These are phyloP conservation scores for Darevskia nairensis DNA, from an alignment of 2,797 vertebrate species.

Conservation along the genomic window DNA sequence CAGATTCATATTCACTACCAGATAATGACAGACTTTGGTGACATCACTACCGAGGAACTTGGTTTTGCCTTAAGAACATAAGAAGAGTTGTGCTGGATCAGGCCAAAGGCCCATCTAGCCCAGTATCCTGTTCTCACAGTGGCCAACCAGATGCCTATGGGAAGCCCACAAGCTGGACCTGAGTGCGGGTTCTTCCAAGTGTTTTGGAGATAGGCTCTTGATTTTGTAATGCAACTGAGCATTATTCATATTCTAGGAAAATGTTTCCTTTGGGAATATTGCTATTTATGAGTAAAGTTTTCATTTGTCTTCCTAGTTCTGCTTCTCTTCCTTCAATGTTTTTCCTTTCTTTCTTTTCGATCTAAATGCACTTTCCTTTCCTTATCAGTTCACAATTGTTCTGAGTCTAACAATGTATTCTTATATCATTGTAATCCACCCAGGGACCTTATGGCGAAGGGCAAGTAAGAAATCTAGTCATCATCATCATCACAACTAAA, in stretches of 20 bases:
- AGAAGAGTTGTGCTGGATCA: too few relatives aligned
- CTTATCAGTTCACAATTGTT: not conserved
- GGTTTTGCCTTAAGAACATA: not conserved
- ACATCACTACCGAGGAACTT: not conserved
- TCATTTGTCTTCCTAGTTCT: not conserved
- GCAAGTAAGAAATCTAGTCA: too few relatives aligned
- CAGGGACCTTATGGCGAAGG: too few relatives aligned
- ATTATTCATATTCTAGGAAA: not conserved
- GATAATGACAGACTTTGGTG: not conserved
- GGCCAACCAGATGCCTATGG: too few relatives aligned
- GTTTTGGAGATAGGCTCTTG: not conserved
- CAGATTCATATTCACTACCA: not conserved
- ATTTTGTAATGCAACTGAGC: not conserved
- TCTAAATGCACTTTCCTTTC: not conserved
- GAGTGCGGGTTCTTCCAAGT: not conserved
- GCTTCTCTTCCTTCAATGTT: not conserved
- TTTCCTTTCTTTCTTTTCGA: not conserved
- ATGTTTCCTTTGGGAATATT: not conserved
- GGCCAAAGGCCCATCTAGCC: too few relatives aligned
- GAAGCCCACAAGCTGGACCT: too few relatives aligned
- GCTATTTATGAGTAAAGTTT: not conserved
- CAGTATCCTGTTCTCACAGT: too few relatives aligned
- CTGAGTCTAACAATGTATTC: too few relatives aligned
- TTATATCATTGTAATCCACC: too few relatives aligned
- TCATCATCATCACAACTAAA: too few relatives aligned